Base-by-base conservation (phyloP, 2,888 invertebrate species). In the Cryptocheilus praepositus region DNA sequence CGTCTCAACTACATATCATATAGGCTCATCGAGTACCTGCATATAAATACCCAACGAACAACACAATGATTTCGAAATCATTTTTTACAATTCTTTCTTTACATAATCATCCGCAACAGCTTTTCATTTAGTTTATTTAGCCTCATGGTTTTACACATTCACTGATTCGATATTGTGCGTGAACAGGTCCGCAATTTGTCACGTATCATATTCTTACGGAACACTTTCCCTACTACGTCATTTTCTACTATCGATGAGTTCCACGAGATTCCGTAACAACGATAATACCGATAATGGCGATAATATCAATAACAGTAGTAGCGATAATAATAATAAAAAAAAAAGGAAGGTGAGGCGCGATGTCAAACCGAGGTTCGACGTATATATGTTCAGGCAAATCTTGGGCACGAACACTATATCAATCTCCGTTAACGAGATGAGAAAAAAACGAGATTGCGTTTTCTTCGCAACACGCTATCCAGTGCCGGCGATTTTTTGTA, bases 401-500 rank as follows among this genome's bases (percentile, higher is more conserved):
- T 36, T 36, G 36, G 36, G 13, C 13, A 36, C 36, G 36, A 36
- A 11, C 36, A 36, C 36, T 25, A 2, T 5, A 36, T 36, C 36
- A 36, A 36, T 36, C 36, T 36, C 13, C 36, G 51, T 22, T 19
- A 55, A 59, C 44, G 28, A 54, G 55, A 56, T 58, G 58, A 55
- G 53, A 58, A 71, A 55, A 18, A 49, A 49, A 16, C 49, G 49
- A n/a, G 19, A 19, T 8, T 5, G 49, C 7, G 19, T 36, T 11
- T 36, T 11, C 36, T 36, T 36, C 66, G 68, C 74, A 67, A 61
- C 67, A 56, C 67, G 65, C 64, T 74, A 74, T 74, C 74, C 71
- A 75, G 73, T 73, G 73, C 62, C 67, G 74, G 73, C 66, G 62
- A 64, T 68, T 77, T 36, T 77, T 77, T 77, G 74, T 77, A 77